phyloP scores from a whole-genome alignment of 1,140 invertebrate species.

The Pseudoatta argentina region DNA sequence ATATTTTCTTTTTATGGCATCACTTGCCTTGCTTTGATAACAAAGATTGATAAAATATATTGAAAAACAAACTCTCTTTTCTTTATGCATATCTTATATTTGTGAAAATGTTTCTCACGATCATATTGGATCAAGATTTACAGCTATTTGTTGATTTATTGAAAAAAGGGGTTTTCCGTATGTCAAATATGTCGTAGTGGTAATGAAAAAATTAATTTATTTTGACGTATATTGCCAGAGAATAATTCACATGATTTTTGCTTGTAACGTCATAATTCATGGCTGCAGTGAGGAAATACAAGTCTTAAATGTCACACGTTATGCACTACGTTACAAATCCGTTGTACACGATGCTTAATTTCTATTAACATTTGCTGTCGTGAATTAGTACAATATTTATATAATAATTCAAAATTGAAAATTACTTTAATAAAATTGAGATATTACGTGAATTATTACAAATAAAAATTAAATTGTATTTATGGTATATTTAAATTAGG shows the following conservation, averaged over 20 bases:
- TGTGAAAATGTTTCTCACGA: neutral
- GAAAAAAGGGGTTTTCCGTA: neutral
- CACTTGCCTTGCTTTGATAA: neutral
- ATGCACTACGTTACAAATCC: neutral
- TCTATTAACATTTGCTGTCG: neutral
- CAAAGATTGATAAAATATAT: neutral
- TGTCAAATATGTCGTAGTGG: neutral
- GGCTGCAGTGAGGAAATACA: neutral
- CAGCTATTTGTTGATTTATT: neutral
- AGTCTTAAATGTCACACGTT: constrained; percentile 1
- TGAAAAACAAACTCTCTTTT: neutral
- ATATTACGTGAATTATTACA: neutral
- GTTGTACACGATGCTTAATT: constrained; percentile 12
- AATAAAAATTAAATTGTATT: constrained; percentile 14
- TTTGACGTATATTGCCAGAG: neutral
- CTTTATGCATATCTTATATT: neutral
- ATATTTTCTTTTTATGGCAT: neutral
- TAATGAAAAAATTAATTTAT: constrained; percentile 9
- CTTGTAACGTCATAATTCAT: neutral
- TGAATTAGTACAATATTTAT: neutral
- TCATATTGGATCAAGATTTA: neutral
- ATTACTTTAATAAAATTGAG: neutral
- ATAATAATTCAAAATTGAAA: neutral
- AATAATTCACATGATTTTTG: constrained; percentile 22
- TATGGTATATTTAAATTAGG: neutral